Percentiles rank a stretch among this genome's conserved stretches.
Conservation (phyloP, 2,113 vertebrate species). For the Nibea coibor region DNA sequence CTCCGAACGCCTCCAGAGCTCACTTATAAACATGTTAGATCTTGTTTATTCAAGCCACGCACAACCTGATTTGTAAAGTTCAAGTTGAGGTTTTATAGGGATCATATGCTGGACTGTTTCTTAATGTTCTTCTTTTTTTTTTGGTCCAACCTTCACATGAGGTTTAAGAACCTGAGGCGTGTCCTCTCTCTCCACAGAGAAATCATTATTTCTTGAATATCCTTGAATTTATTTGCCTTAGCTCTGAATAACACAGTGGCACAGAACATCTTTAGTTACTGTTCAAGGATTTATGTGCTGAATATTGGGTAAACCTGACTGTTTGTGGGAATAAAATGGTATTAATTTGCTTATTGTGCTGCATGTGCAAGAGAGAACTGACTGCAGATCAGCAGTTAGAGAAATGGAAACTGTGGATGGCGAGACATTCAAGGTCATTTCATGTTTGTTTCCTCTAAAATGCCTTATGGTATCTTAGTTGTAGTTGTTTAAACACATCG, state of each 20-base stretch:
- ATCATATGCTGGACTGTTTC: background rate
- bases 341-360: background rate
- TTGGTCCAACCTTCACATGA: background rate
- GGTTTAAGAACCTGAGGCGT: background rate
- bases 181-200: too few relatives aligned
- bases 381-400: background rate
- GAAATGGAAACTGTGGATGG: background rate
- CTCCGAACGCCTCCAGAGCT: background rate
- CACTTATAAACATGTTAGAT: background rate
- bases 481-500: background rate
- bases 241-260: background rate
- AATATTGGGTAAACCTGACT: too few relatives aligned
- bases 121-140: background rate
- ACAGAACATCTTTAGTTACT: background rate
- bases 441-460: background rate
- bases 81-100: background rate
- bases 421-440: constrained; percentile 7
- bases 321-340: background rate
- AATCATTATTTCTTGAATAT: background rate
- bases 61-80: background rate
- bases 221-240: background rate
- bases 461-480: background rate
- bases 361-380: background rate
- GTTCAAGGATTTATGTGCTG: background rate
- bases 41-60: background rate